These are phyloP conservation scores for Cataglyphis albicans DNA, from an alignment of 2,888 invertebrate genomes.

Conservation along the genomic window DNA sequence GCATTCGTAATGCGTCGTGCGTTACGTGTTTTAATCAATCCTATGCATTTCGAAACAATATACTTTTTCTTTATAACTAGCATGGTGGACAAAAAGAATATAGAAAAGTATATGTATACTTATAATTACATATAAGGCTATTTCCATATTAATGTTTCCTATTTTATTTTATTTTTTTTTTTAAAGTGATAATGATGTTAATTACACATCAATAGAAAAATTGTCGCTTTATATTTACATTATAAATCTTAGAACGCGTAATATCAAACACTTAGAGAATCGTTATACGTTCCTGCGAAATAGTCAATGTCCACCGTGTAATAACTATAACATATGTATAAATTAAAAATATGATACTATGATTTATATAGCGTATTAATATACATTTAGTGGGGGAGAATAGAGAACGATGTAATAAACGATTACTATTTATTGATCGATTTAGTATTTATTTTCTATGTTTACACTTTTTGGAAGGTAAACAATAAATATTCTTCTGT, in stretches of 20 bases:
- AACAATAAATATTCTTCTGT: constrained; percentile 62
- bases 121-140: neutral
- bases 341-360: constrained; percentile 72
- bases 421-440: constrained; percentile 78
- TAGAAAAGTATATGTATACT: neutral
- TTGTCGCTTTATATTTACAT: constrained; percentile 14
- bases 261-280: constrained; percentile 39
- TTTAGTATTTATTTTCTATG: constrained; percentile 79
- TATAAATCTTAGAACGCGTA: constrained; percentile 19
- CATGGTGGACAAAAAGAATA: constrained; percentile 66
- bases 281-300: constrained; percentile 51
- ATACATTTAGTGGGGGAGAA: constrained; percentile 65
- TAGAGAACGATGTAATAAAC: constrained; percentile 72
- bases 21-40: constrained; percentile 64
- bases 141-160: neutral
- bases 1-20: constrained; percentile 22
- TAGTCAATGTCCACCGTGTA: constrained; percentile 73
- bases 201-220: constrained; percentile 12
- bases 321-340: constrained; percentile 62
- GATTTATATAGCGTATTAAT: constrained; percentile 73
- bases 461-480: constrained; percentile 62
- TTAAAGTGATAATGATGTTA: constrained; percentile 15
- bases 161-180: constrained; percentile 1
- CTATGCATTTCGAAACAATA: constrained; percentile 66
- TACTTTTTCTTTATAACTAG: constrained; percentile 61